These are phyloP conservation scores for Dolichopus griseipennis DNA, from an alignment of 2,888 invertebrate species.

Conservation along the genomic window DNA sequence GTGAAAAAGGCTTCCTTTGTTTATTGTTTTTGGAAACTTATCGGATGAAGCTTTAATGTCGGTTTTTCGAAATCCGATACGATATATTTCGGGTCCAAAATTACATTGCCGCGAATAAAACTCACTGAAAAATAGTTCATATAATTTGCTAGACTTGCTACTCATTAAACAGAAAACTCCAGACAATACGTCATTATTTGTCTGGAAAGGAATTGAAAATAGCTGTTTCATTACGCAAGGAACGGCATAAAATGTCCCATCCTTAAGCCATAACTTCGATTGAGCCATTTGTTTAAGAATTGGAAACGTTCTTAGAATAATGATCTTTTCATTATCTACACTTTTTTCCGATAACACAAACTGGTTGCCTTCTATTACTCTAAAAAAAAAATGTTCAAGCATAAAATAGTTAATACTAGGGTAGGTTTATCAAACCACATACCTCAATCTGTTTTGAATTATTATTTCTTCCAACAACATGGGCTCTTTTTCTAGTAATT, in stretches of 20 bases:
- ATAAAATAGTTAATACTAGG: too few species aligned
- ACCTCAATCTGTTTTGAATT: too few species aligned
- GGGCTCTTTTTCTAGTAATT: too few species aligned
- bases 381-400: too few species aligned
- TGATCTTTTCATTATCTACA: too few species aligned
- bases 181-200: neutral
- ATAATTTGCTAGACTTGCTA: neutral
- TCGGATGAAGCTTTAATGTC: neutral
- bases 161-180: neutral
- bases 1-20: neutral
- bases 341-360: too few species aligned
- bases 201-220: neutral
- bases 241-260: neutral
- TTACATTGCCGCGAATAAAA: neutral
- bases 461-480: too few species aligned
- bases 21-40: neutral
- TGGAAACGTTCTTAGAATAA: too few species aligned
- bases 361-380: too few species aligned
- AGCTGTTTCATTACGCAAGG: neutral
- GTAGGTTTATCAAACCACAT: too few species aligned
- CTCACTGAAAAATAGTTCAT: neutral
- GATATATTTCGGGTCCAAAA: neutral
- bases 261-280: neutral
- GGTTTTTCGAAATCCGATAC: neutral
- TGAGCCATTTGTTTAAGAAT: neutral